Base-by-base conservation (phyloP, 2,797 vertebrate genomes). In the Liparis tanakae region DNA sequence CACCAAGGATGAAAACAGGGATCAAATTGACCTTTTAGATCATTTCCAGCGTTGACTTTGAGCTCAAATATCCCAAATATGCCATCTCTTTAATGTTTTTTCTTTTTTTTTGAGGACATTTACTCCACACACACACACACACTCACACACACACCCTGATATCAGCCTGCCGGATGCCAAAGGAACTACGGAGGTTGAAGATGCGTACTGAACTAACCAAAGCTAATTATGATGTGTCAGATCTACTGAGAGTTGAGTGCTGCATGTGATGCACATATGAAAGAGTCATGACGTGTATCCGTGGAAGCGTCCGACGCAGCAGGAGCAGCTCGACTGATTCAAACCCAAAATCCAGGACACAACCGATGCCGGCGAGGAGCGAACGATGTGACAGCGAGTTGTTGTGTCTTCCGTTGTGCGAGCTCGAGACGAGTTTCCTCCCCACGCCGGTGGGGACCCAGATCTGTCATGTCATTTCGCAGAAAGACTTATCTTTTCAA, bases 401-500 rank as follows among this genome's bases (percentile, higher is more conserved):
- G 74, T 84, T 85, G 71, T 81, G 80, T 79, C 83, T 87, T 81
- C 66, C 72, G 68, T 79, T 80, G 50, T 81, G 54, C 17, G 50
- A 82, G 64, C 55, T 65, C 13, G 72, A 75, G 82, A 79, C 43
- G 7, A 64, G 85, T 84, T 85, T 1, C 36, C 1, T 57, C 83
- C 85, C 86, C 68, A 70, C 57, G 20, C 84, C 80, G 87, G 84
- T 86, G 80, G 82, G 88, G 91, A 89, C 90, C 90, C 84, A 91
- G 87, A 92, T 83, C 77, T 86, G 87, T 91, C 91, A 92, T 36
- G 76, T 88, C 84, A 41, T 79, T 88, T 87, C 51, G 12, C 51
- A 64, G 63, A 25, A 81, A 80, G 79, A 86, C 78, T 85, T 87
- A 84, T 87, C 84, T 88, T 85, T 89, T 87, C 41, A 73, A 73